Base-by-base conservation (phyloP, 2,888 invertebrate genomes). In the Charanyca ferruginea region DNA sequence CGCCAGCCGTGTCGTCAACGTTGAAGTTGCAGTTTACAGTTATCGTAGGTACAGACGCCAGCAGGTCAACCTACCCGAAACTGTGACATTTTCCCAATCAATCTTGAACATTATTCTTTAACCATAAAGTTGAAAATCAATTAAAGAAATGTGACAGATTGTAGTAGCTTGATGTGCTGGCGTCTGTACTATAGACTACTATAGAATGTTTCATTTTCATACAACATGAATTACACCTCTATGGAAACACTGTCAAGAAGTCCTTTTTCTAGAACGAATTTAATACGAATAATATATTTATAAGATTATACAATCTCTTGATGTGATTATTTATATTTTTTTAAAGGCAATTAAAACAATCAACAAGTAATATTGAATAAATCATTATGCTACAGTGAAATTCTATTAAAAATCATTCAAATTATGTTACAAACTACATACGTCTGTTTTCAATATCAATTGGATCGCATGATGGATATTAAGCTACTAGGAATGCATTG, bases 331-430 rank as follows among this genome's bases (percentile, higher is more conserved):
- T 11, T 44, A 41, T 8, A 18, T 28, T 18, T 41, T 52, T 35
- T 25, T 45, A 3, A 73, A 52, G 25, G 9, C 13, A 42, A 52
- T 55, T 28, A 18, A 47, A 72, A 42, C 53, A 55, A 25, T 67
- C 45, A 74, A 70, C 67, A 74, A 51, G 70, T 70, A 42, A 41
- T 8, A 32, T 51, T 66, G 16, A 55, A 42, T 42, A 42, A 52
- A n/a, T 18, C 18, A n/a, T 42, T 42, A 38, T 11, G 13, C 16
- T 16, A 38, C 4, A 8, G 38, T 38, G 32, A 32, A 32, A 32
- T 9, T 32, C 9, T 32, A 9, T 9, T 9, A 32, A 28, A 5
- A 28, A 7, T 7, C 1, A 28, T 28, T 28, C n/a, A 20, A 71
- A 47, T 51, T 18, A 9, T n/a, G 13, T 3, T 16, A 20, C 6